Evolutionary conservation across 37 sponge, comb jelly and placozoan genomes (phyloP).

Genomic region (Diacarnus erythraeanus): DNA sequence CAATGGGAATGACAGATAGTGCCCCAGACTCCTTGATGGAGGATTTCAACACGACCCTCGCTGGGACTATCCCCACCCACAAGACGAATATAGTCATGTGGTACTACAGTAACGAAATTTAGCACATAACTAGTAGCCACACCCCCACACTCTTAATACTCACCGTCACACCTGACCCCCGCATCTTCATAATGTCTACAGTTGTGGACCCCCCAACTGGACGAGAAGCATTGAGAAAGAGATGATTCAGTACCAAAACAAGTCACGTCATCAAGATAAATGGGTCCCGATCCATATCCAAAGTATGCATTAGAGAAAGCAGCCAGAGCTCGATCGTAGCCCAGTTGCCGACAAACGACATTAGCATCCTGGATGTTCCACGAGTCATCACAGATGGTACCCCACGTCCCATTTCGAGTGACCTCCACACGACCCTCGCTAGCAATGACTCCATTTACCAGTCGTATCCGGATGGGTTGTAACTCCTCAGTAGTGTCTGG

Average conservation of each 20-base stretch:
- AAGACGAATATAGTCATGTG: constrained; percentile 38
- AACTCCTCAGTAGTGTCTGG: constrained; percentile 2
- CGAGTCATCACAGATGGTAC: constrained; percentile 64
- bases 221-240: constrained; percentile 28
- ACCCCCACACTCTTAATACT: neutral
- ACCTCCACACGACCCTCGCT: constrained; percentile 55
- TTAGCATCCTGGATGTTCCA: constrained; percentile 33
- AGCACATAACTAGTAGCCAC: neutral
- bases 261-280: constrained; percentile 55
- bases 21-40: constrained; percentile 66
- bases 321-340: constrained; percentile 31
- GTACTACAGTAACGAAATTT: neutral
- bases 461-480: constrained; percentile 15
- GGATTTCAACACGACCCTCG: constrained; percentile 67
- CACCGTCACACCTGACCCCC: constrained; percentile 60
- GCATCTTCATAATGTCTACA: constrained; percentile 62
- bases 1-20: constrained; percentile 72
- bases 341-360: constrained; percentile 68
- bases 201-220: constrained; percentile 44
- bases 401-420: constrained; percentile 39
- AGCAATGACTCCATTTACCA: constrained; percentile 24
- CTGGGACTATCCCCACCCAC: constrained; percentile 22
- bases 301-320: constrained; percentile 40
- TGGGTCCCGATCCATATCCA: constrained; percentile 54
- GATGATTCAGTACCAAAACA: constrained; percentile 61